Evolutionary conservation across 2,888 invertebrate genomes (phyloP).

Genomic region (Leptopilina syphax): DNA sequence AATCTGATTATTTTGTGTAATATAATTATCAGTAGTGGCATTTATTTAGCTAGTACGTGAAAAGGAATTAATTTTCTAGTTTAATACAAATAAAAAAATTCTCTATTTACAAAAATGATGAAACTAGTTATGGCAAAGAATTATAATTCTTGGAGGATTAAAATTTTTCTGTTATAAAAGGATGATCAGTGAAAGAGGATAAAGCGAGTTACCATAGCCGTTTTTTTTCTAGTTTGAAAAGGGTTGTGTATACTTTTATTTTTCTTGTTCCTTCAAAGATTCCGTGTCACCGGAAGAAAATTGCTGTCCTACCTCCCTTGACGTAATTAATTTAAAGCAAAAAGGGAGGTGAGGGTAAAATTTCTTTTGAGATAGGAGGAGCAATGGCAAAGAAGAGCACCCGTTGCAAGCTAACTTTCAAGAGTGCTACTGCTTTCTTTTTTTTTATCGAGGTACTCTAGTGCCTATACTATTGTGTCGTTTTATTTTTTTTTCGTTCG

Average conservation of each 20-base stretch:
- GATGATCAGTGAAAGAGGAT: neutral
- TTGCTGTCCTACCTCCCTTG: slow-evolving; percentile 6
- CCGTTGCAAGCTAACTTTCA: slow-evolving; percentile 72
- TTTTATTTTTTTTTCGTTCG: slow-evolving; percentile 48
- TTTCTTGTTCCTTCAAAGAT: neutral
- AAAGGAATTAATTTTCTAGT: no score
- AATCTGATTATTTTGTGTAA: no score
- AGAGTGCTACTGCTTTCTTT: slow-evolving; percentile 68
- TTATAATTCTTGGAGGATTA: neutral
- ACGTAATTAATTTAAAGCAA: slow-evolving; percentile 16
- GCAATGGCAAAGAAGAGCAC: slow-evolving; percentile 65
- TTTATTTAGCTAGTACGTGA: no score
- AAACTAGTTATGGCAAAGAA: no score
- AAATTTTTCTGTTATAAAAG: neutral
- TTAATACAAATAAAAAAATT: no score
- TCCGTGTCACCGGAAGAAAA: neutral
- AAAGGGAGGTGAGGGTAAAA: no score
- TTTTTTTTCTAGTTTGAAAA: neutral
- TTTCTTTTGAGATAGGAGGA: slow-evolving; percentile 42
- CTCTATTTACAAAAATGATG: neutral
- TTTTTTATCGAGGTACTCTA: slow-evolving; percentile 66
- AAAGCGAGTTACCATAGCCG: neutral
- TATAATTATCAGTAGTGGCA: no score
- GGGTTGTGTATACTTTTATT: neutral
- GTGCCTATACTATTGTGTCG: slow-evolving; percentile 66